Evolutionary conservation across 23 tunicate genomes (phyloP), one percentile per base, ranked within the genome.

Genomic region (Trididemnum miniatum): DNA sequence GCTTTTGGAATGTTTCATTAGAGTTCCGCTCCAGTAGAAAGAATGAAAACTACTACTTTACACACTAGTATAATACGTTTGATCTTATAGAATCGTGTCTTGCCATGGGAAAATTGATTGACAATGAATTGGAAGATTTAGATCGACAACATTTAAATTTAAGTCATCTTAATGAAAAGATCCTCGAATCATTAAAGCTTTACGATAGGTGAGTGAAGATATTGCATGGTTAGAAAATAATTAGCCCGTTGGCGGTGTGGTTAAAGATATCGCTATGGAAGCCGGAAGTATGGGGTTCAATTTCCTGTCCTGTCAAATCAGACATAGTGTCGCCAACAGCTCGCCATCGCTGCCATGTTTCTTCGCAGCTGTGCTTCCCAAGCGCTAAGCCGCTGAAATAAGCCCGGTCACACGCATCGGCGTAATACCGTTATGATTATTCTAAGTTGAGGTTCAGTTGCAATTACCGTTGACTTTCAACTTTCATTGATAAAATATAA

Each of bases 121-220:
- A 89, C 74, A 35, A 54, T 18, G 77, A 87, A 60, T 74, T 95
- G 37, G 87, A 91, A 69, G 89, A 82, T 5, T 78, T 95, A 29
- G 99, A 95, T 63, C 65, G 85, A 29, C 80, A 95, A 60, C 99
- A 95, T 79, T 63, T 95, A 23, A 96, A 90, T 34, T 65, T 80
- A 1, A 82, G 90, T 18, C 69, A 81, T 72, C 71, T 92, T 12
- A 92, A 92, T 65, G 90, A 92, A 77, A 92, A 92, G 59, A 83
- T 92, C 29, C 76, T 87, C 5, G 92, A 92, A 44, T 91, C 92
- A 15, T 82, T 92, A 7, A 84, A 88, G 35, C 66, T 92, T 39
- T 92, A 92, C 72, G 97, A 92, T 54, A 78, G 54, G 95, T 89
- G 71, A 78, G 95, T 89, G n/a, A n/a, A n/a, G n/a, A n/a, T n/a